Base-by-base conservation (phyloP, 2,797 vertebrate genomes). In the Zalophus californianus region DNA sequence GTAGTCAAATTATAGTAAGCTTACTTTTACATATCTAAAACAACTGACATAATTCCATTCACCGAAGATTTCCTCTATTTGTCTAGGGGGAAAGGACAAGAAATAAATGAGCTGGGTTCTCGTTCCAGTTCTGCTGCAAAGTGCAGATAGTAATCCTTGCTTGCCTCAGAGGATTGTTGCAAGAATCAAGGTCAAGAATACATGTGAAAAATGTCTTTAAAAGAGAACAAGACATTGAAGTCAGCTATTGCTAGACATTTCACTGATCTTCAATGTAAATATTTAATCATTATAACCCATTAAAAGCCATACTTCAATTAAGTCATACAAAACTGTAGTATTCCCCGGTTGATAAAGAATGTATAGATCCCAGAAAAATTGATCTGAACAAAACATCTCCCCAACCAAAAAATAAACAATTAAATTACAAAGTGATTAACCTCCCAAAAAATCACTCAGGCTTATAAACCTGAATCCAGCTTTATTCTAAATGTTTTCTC, bases 371-470 rank as follows among this genome's bases (percentile, higher is more conserved):
- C 85, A 97, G 38, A 94, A 70, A 11, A 80, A 44, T 32, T 95
- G 70, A 87, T 94, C n/a, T 87, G 58, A 91, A 92, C 82, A 92
- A 84, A 58, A 75, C 62, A 95, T 97, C 91, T 90, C 96, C 95
- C 77, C 85, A 97, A 97, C 80, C 56, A 97, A 85, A 96, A 86
- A 44, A 68, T 95, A 94, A 97, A 90, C 85, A 97, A 90, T 92
- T 91, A 60, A 97, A 86, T 80, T 96, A 75, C 93, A 94, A 95
- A 92, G 68, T 38, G 25, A 94, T 85, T 88, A 90, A 90, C n/a
- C 38, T 56, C 52, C 90, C 85, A 15, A 96, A 97, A 95, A 88
- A 50, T 80, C 48, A 85, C 14, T 83, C 85, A 95, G 95, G 54
- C 85, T 90, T 95, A 20, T 87, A 96, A 96, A 92, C n/a, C n/a